Conservation (phyloP, 2,888 invertebrate species). For the Sesia apiformis region DNA sequence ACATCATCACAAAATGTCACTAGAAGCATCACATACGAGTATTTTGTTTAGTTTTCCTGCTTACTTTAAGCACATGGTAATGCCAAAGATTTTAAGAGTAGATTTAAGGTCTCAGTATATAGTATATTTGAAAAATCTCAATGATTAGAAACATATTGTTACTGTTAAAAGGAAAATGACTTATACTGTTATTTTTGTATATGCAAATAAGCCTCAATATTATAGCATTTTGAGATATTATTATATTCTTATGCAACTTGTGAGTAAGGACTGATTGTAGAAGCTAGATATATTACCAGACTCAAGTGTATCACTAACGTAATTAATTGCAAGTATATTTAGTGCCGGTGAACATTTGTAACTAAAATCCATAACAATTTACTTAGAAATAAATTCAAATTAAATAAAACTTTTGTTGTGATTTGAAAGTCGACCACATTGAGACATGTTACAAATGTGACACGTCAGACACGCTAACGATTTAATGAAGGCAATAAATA, state of each 20-base stretch:
- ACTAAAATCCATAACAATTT: no score
- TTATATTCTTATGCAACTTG: conserved; percentile 47
- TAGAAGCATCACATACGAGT: conserved; percentile 43
- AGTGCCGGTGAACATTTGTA: no score
- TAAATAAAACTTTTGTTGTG: no score
- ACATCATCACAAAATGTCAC: conserved; percentile 12
- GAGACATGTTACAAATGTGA: no score
- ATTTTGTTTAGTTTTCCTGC: conserved; percentile 38
- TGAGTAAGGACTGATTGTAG: conserved; percentile 61
- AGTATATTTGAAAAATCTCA: conserved; percentile 32
- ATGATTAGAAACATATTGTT: conserved; percentile 70
- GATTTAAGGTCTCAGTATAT: conserved; percentile 57
- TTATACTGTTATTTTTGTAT: conserved; percentile 59
- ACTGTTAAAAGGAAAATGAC: conserved; percentile 46
- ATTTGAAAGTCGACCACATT: no score
- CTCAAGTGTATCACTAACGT: conserved; percentile 24
- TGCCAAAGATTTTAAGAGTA: conserved; percentile 68
- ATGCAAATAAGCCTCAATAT: conserved; percentile 54
- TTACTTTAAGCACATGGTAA: conserved; percentile 43
- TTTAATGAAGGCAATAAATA: no score
- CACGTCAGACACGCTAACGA: no score
- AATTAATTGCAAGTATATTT: conserved; percentile 27
- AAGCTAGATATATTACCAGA: conserved; percentile 40
- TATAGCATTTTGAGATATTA: conserved; percentile 46
- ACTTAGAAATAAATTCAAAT: no score